A percentile compares a stretch with the other conserved stretches of the same genome.
phyloP scores from a whole-genome alignment of 2,888 invertebrate genomes.

The Schrankia costaestrigalis region DNA sequence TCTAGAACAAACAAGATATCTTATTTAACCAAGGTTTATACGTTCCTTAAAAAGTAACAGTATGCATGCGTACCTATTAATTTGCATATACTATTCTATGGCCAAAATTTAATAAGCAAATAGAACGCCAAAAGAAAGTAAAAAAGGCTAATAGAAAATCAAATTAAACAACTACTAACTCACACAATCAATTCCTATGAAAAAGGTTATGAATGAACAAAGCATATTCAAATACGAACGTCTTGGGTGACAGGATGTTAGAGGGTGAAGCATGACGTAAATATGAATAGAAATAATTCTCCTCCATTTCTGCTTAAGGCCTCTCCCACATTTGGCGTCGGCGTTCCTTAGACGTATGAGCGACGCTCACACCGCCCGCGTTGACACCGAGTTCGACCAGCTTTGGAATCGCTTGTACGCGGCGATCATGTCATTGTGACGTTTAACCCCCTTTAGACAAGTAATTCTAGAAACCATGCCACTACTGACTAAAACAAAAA shows the following conservation, averaged over 20 bases:
- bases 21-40: too few species aligned
- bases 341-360: too few species aligned
- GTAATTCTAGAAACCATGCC: neutral
- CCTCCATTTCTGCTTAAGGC: conserved; percentile 15
- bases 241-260: conserved; percentile 26
- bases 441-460: neutral
- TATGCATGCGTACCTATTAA: neutral
- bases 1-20: neutral
- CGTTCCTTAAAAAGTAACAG: neutral
- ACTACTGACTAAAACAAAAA: too few species aligned
- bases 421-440: neutral
- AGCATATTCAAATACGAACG: conserved; percentile 18
- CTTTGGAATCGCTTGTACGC: neutral
- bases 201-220: conserved; percentile 20
- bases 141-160: neutral
- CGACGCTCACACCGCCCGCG: too few species aligned
- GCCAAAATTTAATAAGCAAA: too few species aligned
- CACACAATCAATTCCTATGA: conserved; percentile 9
- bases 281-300: conserved; percentile 28
- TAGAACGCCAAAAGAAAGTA: too few species aligned
- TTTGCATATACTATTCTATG: neutral
- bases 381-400: too few species aligned
- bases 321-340: too few species aligned
- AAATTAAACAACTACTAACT: neutral
- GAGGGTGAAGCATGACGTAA: conserved; percentile 16